These are phyloP conservation scores for Dendrophyllia cribrosa DNA, from an alignment of 64 coral and sea anemone genomes.

Conservation along the genomic window DNA sequence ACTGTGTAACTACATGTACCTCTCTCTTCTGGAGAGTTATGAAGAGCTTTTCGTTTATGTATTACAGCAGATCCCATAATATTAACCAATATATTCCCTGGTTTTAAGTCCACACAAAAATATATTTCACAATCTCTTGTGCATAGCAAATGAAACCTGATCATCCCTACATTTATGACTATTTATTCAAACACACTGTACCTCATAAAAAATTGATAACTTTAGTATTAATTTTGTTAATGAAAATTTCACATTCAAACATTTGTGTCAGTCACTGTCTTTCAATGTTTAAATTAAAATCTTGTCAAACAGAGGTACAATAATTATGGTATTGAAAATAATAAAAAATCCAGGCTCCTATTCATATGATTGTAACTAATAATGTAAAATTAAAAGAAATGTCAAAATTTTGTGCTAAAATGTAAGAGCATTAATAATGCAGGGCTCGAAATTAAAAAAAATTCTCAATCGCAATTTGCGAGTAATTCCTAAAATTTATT, in stretches of 20 bases:
- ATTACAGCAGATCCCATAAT: conserved; percentile 21
- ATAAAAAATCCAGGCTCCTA: too few species aligned
- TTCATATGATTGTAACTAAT: too few species aligned
- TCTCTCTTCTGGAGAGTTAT: neutral
- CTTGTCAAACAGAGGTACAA: neutral
- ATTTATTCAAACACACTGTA: neutral
- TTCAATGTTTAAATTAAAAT: neutral
- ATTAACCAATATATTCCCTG: neutral
- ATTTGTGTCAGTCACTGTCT: neutral
- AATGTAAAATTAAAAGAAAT: too few species aligned
- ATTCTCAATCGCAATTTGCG: too few species aligned
- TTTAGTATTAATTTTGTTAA: neutral
- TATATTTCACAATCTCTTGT: neutral
- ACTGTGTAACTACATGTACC: neutral
- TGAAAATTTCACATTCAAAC: neutral
- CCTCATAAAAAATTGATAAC: conserved; percentile 45
- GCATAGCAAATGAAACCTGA: too few species aligned
- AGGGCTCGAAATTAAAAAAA: too few species aligned
- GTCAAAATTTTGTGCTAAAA: too few species aligned
- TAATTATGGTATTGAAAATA: too few species aligned
- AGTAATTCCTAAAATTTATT: too few species aligned
- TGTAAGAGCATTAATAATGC: too few species aligned
- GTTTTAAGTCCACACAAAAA: neutral
- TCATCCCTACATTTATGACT: too few species aligned
- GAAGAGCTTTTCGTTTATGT: neutral